Conservation (phyloP, 2,113 vertebrate species). For the Galemys pyrenaicus region DNA sequence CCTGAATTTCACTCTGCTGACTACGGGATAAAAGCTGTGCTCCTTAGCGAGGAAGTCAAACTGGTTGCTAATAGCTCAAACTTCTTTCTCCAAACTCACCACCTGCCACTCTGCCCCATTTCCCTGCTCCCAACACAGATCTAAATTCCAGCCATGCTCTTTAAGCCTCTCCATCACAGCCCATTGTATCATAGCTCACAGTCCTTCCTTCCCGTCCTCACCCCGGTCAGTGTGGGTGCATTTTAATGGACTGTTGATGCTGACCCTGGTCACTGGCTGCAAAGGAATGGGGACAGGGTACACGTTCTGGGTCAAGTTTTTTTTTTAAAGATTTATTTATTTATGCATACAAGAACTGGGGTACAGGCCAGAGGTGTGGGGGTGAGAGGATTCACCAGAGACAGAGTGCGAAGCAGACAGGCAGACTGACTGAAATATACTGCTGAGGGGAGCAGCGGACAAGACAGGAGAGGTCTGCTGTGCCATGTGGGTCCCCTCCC, state of each 20-base stretch:
- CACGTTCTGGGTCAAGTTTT: neutral
- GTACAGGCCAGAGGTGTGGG: too few relatives aligned
- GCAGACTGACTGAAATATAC: too few relatives aligned
- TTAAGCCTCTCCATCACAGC: rapidly evolving
- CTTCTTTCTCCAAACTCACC: neutral
- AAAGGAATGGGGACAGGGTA: neutral
- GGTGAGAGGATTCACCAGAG: too few relatives aligned
- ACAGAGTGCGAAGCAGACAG: too few relatives aligned
- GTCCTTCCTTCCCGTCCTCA: neutral
- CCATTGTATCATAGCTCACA: neutral
- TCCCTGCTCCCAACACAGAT: neutral
- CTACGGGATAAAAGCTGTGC: neutral
- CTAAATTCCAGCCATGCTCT: neutral
- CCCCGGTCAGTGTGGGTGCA: neutral
- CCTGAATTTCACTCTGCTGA: too few relatives aligned
- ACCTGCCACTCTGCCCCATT: neutral
- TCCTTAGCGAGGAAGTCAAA: neutral
- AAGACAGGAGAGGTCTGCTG: too few relatives aligned
- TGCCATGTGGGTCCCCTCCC: too few relatives aligned
- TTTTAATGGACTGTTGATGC: neutral
- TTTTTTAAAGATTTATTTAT: too few relatives aligned
- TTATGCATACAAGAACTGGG: too few relatives aligned
- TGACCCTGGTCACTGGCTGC: neutral
- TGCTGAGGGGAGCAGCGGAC: too few relatives aligned
- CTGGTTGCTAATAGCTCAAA: neutral